Conservation (phyloP, 2,888 invertebrate species). For the Drosophila meridiana region DNA sequence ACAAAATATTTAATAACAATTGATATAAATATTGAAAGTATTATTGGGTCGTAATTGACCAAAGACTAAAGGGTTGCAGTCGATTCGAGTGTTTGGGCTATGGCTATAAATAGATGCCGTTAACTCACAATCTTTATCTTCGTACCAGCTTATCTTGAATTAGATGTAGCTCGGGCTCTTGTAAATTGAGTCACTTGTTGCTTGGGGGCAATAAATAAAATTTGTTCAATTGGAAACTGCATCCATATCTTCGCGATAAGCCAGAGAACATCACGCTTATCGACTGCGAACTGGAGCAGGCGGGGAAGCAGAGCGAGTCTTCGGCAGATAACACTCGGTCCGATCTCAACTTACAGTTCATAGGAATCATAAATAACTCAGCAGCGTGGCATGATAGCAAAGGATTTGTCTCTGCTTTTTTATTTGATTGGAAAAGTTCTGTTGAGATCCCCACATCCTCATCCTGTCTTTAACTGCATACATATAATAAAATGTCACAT, state of each 20-base stretch:
- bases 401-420: constrained; percentile 45
- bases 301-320: constrained; percentile 31
- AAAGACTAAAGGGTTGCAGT: constrained; percentile 27
- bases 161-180: constrained; percentile 9
- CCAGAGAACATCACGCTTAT: constrained; percentile 25
- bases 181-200: constrained; percentile 49
- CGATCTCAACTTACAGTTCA: constrained; percentile 61
- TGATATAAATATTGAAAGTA: constrained; percentile 78
- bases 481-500: constrained; percentile 3
- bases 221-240: constrained; percentile 41
- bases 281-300: constrained; percentile 21
- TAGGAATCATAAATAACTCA: constrained; percentile 68
- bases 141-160: constrained; percentile 33
- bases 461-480: constrained; percentile 47
- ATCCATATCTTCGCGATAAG: constrained; percentile 33
- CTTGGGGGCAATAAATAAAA: constrained; percentile 50
- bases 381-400: constrained; percentile 35
- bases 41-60: constrained; percentile 70
- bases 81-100: constrained; percentile 3
- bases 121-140: background rate
- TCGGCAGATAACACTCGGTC: constrained; percentile 42
- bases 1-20: constrained; percentile 80
- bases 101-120: background rate
- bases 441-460: constrained; percentile 17
- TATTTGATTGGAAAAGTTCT: constrained; percentile 15